Evolutionary conservation across 1,140 invertebrate species (phyloP).

Genomic region (Drosophila arawakana): DNA sequence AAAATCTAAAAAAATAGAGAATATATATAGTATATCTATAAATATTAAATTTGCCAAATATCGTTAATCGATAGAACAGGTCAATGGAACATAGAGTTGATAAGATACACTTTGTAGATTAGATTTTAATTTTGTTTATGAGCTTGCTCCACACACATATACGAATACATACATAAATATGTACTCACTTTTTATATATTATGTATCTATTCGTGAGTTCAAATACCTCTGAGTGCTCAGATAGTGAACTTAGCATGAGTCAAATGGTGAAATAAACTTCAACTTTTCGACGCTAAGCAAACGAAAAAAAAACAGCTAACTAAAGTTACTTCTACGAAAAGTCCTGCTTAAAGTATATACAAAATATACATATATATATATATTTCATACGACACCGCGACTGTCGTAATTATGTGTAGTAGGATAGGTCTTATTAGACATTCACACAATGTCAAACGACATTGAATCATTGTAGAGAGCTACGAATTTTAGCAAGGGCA

Average conservation of each 20-base stretch:
- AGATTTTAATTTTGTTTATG: slow-evolving; percentile 28
- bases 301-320: too few species aligned
- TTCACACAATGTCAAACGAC: slow-evolving; percentile 57
- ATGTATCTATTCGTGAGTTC: slow-evolving; percentile 10
- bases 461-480: slow-evolving; percentile 50
- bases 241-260: slow-evolving; percentile 2
- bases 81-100: slow-evolving; percentile 14
- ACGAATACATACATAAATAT: slow-evolving; percentile 18
- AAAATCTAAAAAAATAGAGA: background rate
- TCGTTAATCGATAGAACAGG: slow-evolving; percentile 19
- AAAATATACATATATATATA: background rate
- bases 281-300: too few species aligned
- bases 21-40: background rate
- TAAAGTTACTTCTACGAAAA: too few species aligned
- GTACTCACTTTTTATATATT: slow-evolving; percentile 8
- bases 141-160: slow-evolving; percentile 6
- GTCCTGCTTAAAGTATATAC: too few species aligned
- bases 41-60: background rate
- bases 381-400: slow-evolving; percentile 1
- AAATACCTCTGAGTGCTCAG: background rate
- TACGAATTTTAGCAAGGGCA: slow-evolving; percentile 55
- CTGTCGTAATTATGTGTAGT: background rate
- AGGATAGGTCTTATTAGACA: slow-evolving; percentile 51
- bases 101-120: slow-evolving; percentile 29
- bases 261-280: slow-evolving; percentile 16